Evolutionary conservation across 1,140 invertebrate genomes (phyloP), one percentile per base, ranked within the genome.

Genomic region (Bursaphelenchus mucronatus): DNA sequence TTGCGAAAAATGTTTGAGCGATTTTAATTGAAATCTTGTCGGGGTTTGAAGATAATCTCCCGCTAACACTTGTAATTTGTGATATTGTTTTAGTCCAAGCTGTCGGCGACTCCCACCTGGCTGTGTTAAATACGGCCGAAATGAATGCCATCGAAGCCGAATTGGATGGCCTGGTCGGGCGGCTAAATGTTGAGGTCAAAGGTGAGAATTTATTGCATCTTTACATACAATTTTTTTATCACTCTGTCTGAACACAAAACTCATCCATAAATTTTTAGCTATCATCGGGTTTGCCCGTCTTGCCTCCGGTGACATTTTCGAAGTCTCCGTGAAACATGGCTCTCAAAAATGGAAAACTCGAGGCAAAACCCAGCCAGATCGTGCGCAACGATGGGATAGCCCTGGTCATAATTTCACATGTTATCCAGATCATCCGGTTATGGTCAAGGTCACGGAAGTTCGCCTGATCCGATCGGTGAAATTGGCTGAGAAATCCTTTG

Each of bases 401-500:
- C 82, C 82, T 13, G 78, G 82, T 39, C 78, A 81, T 43, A 81
- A 81, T 19, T 84, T 87, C 65, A 86, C 85, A 67, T 83, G 83
- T 19, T 70, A 85, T 1, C 80, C 87, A 17, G 84, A 85, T 30
- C 84, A 86, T 70, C 82, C 84, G 41, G 71, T 87, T 19, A 79
- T 81, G 64, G 85, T 88, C 46, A 87, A 87, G 82, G 86, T 87
- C 79, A 72, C 82, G 10, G 86, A 86, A 74, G 78, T 84, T 11
- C 75, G 82, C 61, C 79, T 83, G 15, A 82, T 86, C 52, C 85
- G 84, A 73, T 82, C 81, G 13, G 79, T 83, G 41, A 50, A 84
- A 8, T 80, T 88, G 15, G 87, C 86, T 30, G 85, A 87, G 74
- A 86, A 87, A 73, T 83, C 82, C 66, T 88, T 87, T 82, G 87